A percentile compares a stretch with the other conserved stretches of the same genome.
Conservation (phyloP, 2,888 invertebrate genomes). For the Lasius platythorax region DNA sequence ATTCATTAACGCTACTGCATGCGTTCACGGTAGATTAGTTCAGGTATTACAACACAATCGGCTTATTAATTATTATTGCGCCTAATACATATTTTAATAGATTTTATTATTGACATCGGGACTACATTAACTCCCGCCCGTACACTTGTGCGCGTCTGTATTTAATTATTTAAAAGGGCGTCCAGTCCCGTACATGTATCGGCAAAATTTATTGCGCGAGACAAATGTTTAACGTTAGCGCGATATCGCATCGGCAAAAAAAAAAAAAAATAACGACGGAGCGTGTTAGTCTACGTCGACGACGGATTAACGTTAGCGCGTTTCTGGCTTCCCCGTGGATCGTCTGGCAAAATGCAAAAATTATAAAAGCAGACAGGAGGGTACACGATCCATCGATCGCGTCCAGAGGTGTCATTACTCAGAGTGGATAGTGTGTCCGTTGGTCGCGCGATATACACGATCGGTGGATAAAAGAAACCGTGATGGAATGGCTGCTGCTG, state of each 20-base stretch:
- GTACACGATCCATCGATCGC: constrained; percentile 48
- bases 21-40: constrained; percentile 13
- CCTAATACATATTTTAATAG: constrained; percentile 7
- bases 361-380: constrained; percentile 17
- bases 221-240: not conserved
- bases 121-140: not conserved
- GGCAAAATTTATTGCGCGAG: not conserved
- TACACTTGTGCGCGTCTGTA: not conserved
- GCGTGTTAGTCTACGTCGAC: not conserved
- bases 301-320: not conserved
- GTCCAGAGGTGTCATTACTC: constrained; percentile 61
- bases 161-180: constrained; percentile 5
- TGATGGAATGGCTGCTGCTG: constrained; percentile 62
- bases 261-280: not conserved
- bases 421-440: constrained; percentile 52
- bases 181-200: not conserved
- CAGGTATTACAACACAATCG: not conserved
- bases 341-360: constrained; percentile 29
- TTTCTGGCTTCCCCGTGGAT: not conserved
- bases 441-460: constrained; percentile 62
- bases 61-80: not conserved
- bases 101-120: constrained; percentile 20
- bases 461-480: constrained; percentile 55
- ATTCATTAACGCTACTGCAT: not conserved
- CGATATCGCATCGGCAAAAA: not conserved